Base-by-base conservation (phyloP, 2,113 vertebrate species). In the Dicerorhinus sumatrensis region DNA sequence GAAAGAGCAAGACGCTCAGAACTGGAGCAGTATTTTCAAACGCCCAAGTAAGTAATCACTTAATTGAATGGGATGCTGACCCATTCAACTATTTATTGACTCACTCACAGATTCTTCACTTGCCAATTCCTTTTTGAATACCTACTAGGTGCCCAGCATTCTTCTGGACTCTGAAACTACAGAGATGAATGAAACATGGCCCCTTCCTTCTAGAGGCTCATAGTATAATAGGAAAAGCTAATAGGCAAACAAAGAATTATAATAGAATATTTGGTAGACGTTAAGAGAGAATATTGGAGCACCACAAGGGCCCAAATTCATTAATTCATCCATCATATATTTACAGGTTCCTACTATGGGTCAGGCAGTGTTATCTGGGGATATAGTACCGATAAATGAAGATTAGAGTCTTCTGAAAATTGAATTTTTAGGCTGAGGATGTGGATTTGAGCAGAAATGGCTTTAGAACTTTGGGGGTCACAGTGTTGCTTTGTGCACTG, bases 1-100 rank as follows among this genome's bases (percentile, higher is more conserved):
- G 86, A 97, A 97, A 95, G 98, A 97, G 8, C 63, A 16, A 96
- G 14, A 90, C 18, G 39, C 94, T 42, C 54, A 77, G 69, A n/a
- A 58, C 2, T 2, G 13, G 11, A 67, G 10, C 27, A 6, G 3
- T 1, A 11, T 3, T 25, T n/a, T 21, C 89, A n/a, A 14, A 51
- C 7, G 33, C 48, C 27, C 18, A 27, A 33, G 36, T 1, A 3
- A 31, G 10, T 3, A 20, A 39, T 33, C 21, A 27, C 12, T 9
- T 0, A 8, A 2, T 25, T 12, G 42, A 46, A 14, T 1, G 23
- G 33, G 65, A 7, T 9, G 48, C 18, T 54, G 67, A 56, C 54
- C 1, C 6, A 48, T 0, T 42, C 70, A 65, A 2, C 51, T 8
- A 1, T n/a, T 46, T 29, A 46, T 79, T 36, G 23, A 39, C 9